Base-by-base conservation (phyloP, 2,888 invertebrate genomes). In the Pegoplata infirma region DNA sequence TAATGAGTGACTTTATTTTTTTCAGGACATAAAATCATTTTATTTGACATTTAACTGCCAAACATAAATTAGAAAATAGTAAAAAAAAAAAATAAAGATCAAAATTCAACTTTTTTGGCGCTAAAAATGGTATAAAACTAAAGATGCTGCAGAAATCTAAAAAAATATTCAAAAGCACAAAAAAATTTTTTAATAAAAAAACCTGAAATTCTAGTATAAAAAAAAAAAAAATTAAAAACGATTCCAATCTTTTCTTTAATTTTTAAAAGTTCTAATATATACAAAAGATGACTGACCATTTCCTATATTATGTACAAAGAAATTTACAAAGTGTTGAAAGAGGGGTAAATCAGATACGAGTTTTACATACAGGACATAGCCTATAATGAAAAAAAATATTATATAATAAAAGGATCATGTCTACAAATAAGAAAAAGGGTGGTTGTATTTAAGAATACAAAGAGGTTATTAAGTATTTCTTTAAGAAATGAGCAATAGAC, bases 31-130 rank as follows among this genome's bases (percentile, higher is more conserved):
- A 47, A 1, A 36, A 3, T 36, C n/a, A n/a, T n/a, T n/a, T n/a
- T n/a, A n/a, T n/a, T 36, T 67, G 59, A 47, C 71, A 61, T 36
- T 47, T 66, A 73, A 66, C 63, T 53, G 64, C 44, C 19, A 51
- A 59, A 25, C 51, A 59, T 74, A 47, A 64, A 55, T 76, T 47
- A 61, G 40, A 49, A 16, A n/a, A 21, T 14, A 36, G 19, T 28
- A 23, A 68, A 49, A 6, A n/a, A 10, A 19, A 21, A 46, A 56
- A 47, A 32, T 12, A 32, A 32, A 32, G 32, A 32, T 32, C 5
- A n/a, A 12, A 0, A 21, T 8, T 23, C 51, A 5, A 7, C 7
- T 3, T 5, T 61, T 61, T 63, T 71, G 71, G 71, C 71, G 71
- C 32, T 49, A 56, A 55, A 56, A 4, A 12, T 36, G 36, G 1